These are phyloP conservation scores for Chirona hameri DNA, from an alignment of 2,888 invertebrate species.

Conservation along the genomic window DNA sequence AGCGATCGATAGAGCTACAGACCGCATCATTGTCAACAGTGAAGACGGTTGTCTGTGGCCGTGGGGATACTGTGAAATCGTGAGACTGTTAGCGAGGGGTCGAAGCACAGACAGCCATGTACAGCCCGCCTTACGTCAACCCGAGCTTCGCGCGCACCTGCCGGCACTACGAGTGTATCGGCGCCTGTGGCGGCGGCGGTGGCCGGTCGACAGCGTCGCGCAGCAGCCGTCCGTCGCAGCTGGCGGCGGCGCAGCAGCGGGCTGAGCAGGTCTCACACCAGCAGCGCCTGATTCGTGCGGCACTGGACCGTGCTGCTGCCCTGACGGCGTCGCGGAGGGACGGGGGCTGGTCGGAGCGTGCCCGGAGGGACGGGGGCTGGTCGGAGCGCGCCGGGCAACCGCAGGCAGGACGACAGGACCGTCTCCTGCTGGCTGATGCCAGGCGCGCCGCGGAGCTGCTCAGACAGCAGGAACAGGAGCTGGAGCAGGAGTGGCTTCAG, in stretches of 20 bases:
- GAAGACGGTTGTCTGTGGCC: too few species aligned
- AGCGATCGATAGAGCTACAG: too few species aligned
- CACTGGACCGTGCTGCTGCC: background rate
- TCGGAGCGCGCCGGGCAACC: background rate
- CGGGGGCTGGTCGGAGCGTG: background rate
- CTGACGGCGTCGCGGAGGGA: background rate
- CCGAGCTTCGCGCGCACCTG: conserved; percentile 5
- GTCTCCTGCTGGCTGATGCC: background rate
- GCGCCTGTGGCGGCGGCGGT: background rate
- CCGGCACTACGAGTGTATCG: conserved; percentile 10
- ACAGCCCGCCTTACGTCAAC: conserved; percentile 12
- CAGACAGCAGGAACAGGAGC: background rate
- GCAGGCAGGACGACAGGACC: background rate
- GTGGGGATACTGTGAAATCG: too few species aligned
- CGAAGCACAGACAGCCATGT: background rate
- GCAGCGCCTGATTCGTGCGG: conserved; percentile 3
- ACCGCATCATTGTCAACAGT: too few species aligned
- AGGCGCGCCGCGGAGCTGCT: background rate
- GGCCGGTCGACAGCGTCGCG: background rate
- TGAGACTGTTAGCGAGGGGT: too few species aligned
- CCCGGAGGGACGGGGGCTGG: background rate
- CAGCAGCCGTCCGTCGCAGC: background rate
- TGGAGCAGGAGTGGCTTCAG: background rate
- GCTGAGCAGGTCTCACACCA: background rate
- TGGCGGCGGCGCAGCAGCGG: background rate